Evolutionary conservation across 2,888 invertebrate genomes (phyloP).

Genomic region (Cynaeus angustus): DNA sequence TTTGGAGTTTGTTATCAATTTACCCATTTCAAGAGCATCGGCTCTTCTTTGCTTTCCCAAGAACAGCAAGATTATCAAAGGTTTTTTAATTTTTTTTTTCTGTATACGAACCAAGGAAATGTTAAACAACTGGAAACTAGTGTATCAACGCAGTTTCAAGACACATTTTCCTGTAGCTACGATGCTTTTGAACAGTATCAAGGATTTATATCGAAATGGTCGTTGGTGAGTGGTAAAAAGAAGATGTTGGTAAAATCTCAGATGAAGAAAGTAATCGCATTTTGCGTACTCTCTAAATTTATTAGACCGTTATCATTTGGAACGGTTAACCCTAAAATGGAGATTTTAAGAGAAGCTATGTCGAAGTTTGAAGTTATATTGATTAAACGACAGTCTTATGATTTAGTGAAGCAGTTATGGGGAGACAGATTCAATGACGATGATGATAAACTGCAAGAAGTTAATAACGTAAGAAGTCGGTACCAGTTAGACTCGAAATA

Average conservation of each 20-base stretch:
- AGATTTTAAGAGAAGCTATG: not conserved
- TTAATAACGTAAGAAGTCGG: not conserved
- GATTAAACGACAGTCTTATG: not conserved
- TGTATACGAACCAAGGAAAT: conserved; percentile 1
- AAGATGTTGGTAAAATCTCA: not conserved
- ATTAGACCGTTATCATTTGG: not conserved
- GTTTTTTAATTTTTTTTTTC: not conserved
- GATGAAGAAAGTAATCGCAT: not conserved
- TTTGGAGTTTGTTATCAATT: not conserved
- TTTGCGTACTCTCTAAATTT: not conserved
- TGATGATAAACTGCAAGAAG: not conserved
- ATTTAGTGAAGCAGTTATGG: not conserved
- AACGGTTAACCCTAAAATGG: not conserved
- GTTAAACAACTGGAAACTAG: not conserved
- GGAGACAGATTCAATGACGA: not conserved
- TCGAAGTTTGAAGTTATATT: not conserved
- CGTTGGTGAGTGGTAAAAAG: not conserved
- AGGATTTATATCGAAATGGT: not conserved
- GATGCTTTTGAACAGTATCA: not conserved
- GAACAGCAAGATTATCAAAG: not conserved
- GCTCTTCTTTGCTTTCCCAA: not conserved
- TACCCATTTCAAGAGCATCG: not conserved
- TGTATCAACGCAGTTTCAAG: not conserved
- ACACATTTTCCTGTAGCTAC: not conserved
- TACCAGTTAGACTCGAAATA: not conserved